Base-by-base conservation (phyloP, 2,888 invertebrate genomes). In the Cephus pulcher region DNA sequence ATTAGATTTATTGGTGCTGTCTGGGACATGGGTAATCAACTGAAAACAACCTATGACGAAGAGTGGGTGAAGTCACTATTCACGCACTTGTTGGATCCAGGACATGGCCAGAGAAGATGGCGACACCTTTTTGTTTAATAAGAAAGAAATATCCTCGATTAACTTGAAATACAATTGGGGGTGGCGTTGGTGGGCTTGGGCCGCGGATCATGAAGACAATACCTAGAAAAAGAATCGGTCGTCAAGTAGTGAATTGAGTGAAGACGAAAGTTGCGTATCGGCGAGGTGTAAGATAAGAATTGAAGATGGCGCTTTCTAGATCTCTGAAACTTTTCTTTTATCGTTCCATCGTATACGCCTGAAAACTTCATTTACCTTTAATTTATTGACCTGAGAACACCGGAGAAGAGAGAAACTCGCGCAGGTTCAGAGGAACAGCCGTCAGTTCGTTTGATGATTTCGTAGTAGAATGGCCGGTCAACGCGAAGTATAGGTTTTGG, bases 401-500 rank as follows among this genome's bases (percentile, higher is more conserved):
- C 40, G 40, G 40, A 56, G 40, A 56, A 56, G 23, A 56, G 40
- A 56, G 40, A 56, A 23, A 56, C 1, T 23, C 23, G 40, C 40
- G 23, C 23, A 23, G 23, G 15, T 9, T 23, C 40, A 23, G 15
- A 23, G 15, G 1, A 56, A 56, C 2, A 0, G 40, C 1, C n/a
- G 56, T 32, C 12, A 32, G 11, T 71, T 70, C 23, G 9, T 30
- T 32, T 69, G 33, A 69, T 34, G 37, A 78, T 78, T 30, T n/a
- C 23, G 35, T 68, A 78, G 33, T 71, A 35, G 35, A 77, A 77
- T 12, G 77, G 77, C n/a, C 77, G 77, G 32, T 77, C 68, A 23
- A 77, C 0, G 40, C 40, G 40, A 23, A 40, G 15, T 40, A 40
- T 23, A 40, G 1, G 15, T 23, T 40, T 40, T 23, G 2, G 40